Percentiles rank a stretch among this genome's conserved stretches.
These are phyloP conservation scores for Clusia tigrina DNA, from an alignment of 2,888 invertebrate genomes.

Conservation along the genomic window DNA sequence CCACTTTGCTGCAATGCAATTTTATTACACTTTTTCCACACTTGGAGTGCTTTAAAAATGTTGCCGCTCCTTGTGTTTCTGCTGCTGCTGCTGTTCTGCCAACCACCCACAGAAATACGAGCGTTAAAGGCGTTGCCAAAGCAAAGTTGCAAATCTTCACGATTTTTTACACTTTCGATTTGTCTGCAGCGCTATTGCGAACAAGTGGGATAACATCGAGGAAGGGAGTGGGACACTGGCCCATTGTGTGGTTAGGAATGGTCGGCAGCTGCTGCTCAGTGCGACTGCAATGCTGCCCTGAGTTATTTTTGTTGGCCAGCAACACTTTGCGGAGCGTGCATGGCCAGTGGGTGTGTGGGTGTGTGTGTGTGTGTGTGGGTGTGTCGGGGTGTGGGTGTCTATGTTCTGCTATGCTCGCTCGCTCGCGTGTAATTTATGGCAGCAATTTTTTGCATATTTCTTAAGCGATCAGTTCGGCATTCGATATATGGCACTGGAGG, in stretches of 20 bases:
- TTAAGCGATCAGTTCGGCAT: constrained; percentile 30
- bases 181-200: neutral
- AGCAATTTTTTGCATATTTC: constrained; percentile 55
- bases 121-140: neutral
- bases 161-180: neutral
- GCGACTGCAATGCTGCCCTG: constrained; percentile 26
- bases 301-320: constrained; percentile 11
- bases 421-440: constrained; percentile 43
- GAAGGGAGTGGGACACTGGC: constrained; percentile 8
- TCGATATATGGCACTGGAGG: too few species aligned
- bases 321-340: constrained; percentile 23
- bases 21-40: neutral
- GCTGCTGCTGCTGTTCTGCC: too few species aligned
- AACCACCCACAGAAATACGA: neutral
- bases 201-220: neutral
- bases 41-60: neutral
- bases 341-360: constrained; percentile 35
- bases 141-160: neutral
- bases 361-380: constrained; percentile 23
- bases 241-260: constrained; percentile 13
- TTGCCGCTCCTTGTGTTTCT: too few species aligned
- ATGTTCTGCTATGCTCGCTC: constrained; percentile 26
- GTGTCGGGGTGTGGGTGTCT: constrained; percentile 9
- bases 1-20: neutral
- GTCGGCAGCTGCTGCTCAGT: constrained; percentile 37